These are phyloP conservation scores for Seriola aureovittata DNA, from an alignment of 2,113 vertebrate genomes.

Conservation along the genomic window DNA sequence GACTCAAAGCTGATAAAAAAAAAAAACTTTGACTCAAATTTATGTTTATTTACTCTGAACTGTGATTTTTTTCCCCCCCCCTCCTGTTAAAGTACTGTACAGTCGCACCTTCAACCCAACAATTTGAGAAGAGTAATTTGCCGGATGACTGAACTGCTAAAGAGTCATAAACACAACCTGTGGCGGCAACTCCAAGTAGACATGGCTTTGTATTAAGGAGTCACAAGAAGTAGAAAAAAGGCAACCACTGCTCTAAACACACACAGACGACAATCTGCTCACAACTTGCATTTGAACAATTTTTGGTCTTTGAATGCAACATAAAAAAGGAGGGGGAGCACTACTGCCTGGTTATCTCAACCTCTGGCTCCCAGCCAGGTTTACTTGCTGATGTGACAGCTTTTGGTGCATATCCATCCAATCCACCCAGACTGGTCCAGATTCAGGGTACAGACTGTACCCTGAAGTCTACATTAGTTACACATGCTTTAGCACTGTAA, in stretches of 20 bases:
- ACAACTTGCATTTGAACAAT: not conserved
- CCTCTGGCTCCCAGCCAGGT: constrained; percentile 26
- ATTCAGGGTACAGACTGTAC: constrained; percentile 29
- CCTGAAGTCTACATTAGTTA: constrained; percentile 10
- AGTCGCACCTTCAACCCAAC: not conserved
- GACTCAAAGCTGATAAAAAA: too few relatives aligned
- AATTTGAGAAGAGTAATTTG: too few relatives aligned
- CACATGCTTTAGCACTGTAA: constrained; percentile 22
- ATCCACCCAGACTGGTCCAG: not conserved
- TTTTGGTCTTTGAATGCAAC: not conserved
- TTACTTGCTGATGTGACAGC: constrained; percentile 53
- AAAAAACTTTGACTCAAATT: not conserved
- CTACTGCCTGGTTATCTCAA: constrained; percentile 21
- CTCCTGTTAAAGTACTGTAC: not conserved
- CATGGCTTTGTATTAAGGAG: not conserved
- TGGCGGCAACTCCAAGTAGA: not conserved
- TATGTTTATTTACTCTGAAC: too few relatives aligned
- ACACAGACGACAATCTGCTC: not conserved
- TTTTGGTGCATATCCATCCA: constrained; percentile 41
- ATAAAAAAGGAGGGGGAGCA: not conserved
- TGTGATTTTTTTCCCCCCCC: too few relatives aligned
- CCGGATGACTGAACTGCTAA: not conserved
- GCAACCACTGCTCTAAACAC: too few relatives aligned
- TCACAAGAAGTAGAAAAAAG: too few relatives aligned
- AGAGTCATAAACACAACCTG: not conserved